These are phyloP conservation scores for Galemys pyrenaicus DNA, from an alignment of 2,113 vertebrate species.

Conservation along the genomic window DNA sequence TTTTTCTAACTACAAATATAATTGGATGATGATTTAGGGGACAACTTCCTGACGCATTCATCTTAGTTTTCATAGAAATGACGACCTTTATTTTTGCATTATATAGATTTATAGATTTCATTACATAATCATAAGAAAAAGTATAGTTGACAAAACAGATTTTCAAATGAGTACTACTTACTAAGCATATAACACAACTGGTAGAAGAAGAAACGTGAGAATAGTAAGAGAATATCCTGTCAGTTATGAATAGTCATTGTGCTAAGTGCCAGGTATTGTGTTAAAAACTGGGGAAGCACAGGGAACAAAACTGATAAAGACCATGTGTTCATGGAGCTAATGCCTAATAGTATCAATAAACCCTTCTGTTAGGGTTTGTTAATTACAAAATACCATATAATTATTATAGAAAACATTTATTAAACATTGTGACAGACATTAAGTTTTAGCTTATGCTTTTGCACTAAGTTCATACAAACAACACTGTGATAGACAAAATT, in stretches of 20 bases:
- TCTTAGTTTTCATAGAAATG: not conserved
- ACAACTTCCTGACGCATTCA: not conserved
- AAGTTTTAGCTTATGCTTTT: not conserved
- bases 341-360: not conserved
- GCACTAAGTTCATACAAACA: not conserved
- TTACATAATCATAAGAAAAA: not conserved
- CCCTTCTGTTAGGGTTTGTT: not conserved
- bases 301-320: not conserved
- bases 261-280: not conserved
- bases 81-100: not conserved
- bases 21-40: not conserved
- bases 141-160: not conserved
- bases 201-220: not conserved
- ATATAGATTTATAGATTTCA: conserved; percentile 5
- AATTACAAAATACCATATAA: not conserved
- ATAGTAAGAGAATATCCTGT: not conserved
- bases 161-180: not conserved
- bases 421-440: conserved; percentile 9
- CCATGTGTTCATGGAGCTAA: not conserved
- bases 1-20: not conserved
- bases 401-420: not conserved
- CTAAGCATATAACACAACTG: not conserved
- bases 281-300: not conserved
- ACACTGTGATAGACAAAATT: not conserved
- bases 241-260: not conserved